Evolutionary conservation across 2,113 vertebrate genomes (phyloP), one percentile per base, ranked within the genome.

Genomic region (Desmodus rotundus): DNA sequence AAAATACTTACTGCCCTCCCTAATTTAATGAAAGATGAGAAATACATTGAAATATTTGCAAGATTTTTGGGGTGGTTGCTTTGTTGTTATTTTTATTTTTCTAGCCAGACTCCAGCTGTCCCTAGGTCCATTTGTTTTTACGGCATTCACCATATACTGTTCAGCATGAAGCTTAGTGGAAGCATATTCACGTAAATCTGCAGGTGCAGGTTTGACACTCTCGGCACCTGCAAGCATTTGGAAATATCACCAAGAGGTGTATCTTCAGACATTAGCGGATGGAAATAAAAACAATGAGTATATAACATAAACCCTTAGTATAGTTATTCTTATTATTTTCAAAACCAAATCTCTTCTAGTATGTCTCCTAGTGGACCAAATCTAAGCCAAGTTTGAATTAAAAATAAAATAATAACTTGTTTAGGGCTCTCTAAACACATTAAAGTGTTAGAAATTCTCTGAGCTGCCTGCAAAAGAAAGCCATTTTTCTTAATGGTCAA

Each of bases 321-420:
- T 72, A 92, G 31, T 83, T 89, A 86, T 74, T 86, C 33, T 93
- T 84, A 93, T 70, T 91, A 87, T 80, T 80, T 94, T 96, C 47
- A 91, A 87, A 89, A 81, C 3, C 47, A 80, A 78, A 84, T 93
- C 43, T 45, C 52, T 93, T 94, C 31, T 8, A 77, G 15, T 78
- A 87, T 93, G 36, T 92, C 47, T 95, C 92, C 87, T 92, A 88
- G 3, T 92, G 70, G 90, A 96, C n/a, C 19, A 95, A 93, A 96
- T 61, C 9, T 56, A 90, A 97, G 87, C 92, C 84, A 96, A 96
- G 17, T 33, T 73, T 89, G 85, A 93, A 96, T 93, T 95, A 86
- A 97, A 97, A 96, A 85, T 92, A 93, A 90, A 94, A 88, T 47
- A 95, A 80, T 93, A 90, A 94, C 33, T 87, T 13, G 2, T 85